Percentiles rank a stretch among this genome's conserved stretches.
phyloP scores from a whole-genome alignment of 2,113 vertebrate genomes.

The Prochilodus magdalenae region DNA sequence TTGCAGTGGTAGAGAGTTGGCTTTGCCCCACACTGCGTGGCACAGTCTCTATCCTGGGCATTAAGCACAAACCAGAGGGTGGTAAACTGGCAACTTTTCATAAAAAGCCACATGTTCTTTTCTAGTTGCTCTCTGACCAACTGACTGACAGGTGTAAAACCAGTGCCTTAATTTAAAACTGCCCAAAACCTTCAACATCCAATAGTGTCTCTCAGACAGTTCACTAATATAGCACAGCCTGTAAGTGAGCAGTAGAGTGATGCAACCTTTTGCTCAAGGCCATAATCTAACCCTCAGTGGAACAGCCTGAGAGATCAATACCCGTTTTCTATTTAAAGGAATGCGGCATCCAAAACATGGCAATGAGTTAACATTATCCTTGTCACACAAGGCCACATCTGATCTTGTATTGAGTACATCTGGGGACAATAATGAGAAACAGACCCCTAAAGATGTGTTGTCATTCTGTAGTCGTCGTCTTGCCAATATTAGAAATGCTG shows the following conservation, averaged over 20 bases:
- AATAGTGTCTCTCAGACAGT: not conserved
- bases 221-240: not conserved
- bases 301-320: not conserved
- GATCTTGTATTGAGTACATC: too few relatives aligned
- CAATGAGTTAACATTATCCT: not conserved
- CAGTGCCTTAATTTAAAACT: not conserved
- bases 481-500: too few relatives aligned
- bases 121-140: not conserved
- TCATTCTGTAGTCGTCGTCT: too few relatives aligned
- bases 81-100: not conserved
- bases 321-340: not conserved
- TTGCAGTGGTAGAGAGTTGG: constrained; percentile 29
- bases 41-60: constrained; percentile 21
- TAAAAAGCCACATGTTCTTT: not conserved
- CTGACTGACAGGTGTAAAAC: not conserved
- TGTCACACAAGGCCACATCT: too few relatives aligned
- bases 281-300: not conserved
- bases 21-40: constrained; percentile 16
- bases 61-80: constrained; percentile 14
- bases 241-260: not conserved
- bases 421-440: too few relatives aligned
- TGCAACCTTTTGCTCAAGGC: not conserved
- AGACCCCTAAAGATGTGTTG: too few relatives aligned
- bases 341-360: not conserved
- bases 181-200: not conserved